Evolutionary conservation across 2,888 invertebrate species (phyloP).

Genomic region (Phengaris arion): DNA sequence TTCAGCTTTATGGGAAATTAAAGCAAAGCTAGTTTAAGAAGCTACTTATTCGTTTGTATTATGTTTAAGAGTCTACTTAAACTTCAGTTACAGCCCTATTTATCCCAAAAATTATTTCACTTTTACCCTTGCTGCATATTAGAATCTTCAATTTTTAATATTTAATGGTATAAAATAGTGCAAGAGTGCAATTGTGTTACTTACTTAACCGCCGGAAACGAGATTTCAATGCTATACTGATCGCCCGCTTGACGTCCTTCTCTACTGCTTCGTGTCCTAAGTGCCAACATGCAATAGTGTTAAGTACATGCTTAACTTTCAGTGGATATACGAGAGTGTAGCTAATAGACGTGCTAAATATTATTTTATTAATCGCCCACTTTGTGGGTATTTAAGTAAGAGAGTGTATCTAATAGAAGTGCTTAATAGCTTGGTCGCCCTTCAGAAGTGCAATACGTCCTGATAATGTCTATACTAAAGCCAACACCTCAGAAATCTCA

Average conservation of each 20-base stretch:
- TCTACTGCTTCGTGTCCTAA: slow-evolving; percentile 84
- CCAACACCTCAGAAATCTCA: slow-evolving; percentile 16
- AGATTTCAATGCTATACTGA: slow-evolving; percentile 94
- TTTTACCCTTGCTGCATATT: no score
- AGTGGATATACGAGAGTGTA: neutral
- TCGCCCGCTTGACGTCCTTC: slow-evolving; percentile 93
- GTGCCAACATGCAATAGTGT: slow-evolving; percentile 79
- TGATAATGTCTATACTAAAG: neutral
- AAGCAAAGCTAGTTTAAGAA: neutral
- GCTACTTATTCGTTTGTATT: neutral
- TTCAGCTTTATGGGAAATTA: neutral
- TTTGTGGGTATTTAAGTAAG: neutral
- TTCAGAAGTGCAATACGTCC: slow-evolving; percentile 5
- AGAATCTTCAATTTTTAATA: no score
- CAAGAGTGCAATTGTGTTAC: slow-evolving; percentile 63
- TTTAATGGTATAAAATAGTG: slow-evolving; percentile 38
- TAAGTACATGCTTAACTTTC: slow-evolving; percentile 59
- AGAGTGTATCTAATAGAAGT: neutral
- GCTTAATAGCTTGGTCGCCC: neutral
- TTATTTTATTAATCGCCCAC: neutral
- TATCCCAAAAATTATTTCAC: neutral
- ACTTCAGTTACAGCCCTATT: neutral
- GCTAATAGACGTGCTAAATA: slow-evolving; percentile 6
- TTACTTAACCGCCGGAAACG: slow-evolving; percentile 96
- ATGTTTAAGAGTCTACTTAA: neutral